Evolutionary conservation across 2,113 vertebrate genomes (phyloP).

Genomic region (Cisticola juncidis): DNA sequence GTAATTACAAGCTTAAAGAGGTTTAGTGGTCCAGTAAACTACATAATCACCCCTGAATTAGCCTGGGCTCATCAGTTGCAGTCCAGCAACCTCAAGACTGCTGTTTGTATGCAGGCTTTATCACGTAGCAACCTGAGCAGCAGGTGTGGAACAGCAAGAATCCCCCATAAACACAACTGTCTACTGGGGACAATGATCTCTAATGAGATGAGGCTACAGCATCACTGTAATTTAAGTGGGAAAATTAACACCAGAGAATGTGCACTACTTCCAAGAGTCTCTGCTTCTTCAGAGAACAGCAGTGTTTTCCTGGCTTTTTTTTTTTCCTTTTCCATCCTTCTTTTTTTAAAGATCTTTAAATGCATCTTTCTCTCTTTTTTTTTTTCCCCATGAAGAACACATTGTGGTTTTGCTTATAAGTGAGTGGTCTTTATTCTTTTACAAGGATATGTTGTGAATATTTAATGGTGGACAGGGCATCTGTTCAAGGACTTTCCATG

Average conservation of each 20-base stretch:
- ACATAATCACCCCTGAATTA: conserved; percentile 99
- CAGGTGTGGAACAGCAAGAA: conserved; percentile 96
- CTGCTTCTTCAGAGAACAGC: conserved; percentile 51
- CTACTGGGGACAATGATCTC: conserved; percentile 85
- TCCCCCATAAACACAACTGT: conserved; percentile 91
- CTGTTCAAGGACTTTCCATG: conserved; percentile 53
- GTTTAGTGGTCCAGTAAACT: conserved; percentile 99
- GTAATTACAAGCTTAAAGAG: conserved; percentile 99
- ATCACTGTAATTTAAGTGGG: conserved; percentile 88
- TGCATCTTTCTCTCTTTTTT: not conserved
- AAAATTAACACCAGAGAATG: conserved; percentile 82
- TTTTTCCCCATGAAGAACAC: not conserved
- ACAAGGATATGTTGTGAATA: conserved; percentile 60
- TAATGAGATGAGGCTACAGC: conserved; percentile 86
- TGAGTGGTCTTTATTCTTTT: conserved; percentile 54
- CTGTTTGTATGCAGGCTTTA: conserved; percentile 89
- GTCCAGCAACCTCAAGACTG: conserved; percentile 92
- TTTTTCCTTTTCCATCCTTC: not conserved
- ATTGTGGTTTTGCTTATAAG: conserved; percentile 22
- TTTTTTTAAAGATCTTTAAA: not conserved
- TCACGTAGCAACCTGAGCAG: conserved; percentile 91
- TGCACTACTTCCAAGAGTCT: conserved; percentile 73
- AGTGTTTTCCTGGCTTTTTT: not conserved
- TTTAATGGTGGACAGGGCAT: conserved; percentile 64
- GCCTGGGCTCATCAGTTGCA: conserved; percentile 98